Evolutionary conservation across 1,140 invertebrate genomes (phyloP), one percentile per base, ranked within the genome.

Genomic region (Scaptodrosophila lebanonensis): DNA sequence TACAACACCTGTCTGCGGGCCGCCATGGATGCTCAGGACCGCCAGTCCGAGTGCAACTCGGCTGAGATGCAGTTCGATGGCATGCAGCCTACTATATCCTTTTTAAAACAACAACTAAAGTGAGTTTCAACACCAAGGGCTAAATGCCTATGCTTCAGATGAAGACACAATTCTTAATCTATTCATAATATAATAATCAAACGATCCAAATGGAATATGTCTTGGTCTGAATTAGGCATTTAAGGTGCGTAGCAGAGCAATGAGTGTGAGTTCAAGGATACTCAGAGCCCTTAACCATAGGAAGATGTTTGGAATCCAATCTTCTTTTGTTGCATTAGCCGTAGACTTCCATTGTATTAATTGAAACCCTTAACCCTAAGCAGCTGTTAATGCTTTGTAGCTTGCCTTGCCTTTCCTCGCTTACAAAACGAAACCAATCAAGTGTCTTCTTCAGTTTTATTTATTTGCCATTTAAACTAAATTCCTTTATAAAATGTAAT

Each of bases 11-110:
- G 88, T 85, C 88, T 86, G 87, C 87, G 84, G 86, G 87, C 87
- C 86, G 89, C 88, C 36, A 92, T 95, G 91, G 94, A 95, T 89
- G 91, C 91, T 87, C 92, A 93, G 75, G 94, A 95, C 87, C 91
- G 93, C 47, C 92, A 92, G 86, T 95, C 93, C 61, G 94, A 96
- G 89, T 95, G 94, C 90, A 95, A 95, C 88, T 95, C 94, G 66
- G 93, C 91, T 44, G 94, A 95, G 86, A 92, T 94, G 87, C 91
- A 91, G 72, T 96, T 94, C 90, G 94, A 96, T 88, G 94, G 94
- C 88, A 92, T 95, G 90, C 93, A 94, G 89, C 94, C 94, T 93
- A 95, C 94, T 92, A 95, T 96, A 95, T 96, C 95, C 93, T 96
- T 96, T 95, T 92, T 90, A 90, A 90, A 91, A 69, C 83, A 85